Percentiles rank a stretch among this genome's conserved stretches.
Conservation (phyloP, 2,888 invertebrate species). For the Synergus laeviventris region DNA sequence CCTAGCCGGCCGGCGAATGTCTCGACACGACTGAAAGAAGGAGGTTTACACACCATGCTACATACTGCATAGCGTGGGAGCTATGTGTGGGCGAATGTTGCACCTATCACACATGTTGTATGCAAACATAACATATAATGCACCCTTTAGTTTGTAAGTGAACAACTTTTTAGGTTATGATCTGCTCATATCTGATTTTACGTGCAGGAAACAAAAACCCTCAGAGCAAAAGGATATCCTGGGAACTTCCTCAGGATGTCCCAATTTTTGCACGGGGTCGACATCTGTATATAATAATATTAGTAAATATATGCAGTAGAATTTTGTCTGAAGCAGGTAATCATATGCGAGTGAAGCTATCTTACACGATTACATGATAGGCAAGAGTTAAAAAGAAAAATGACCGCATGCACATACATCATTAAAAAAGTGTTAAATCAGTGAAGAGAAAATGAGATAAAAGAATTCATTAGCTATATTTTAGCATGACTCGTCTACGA, state of each 20-base stretch:
- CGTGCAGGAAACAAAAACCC: neutral
- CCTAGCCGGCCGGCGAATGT: neutral
- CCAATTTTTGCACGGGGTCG: too few relatives aligned
- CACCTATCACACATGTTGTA: neutral
- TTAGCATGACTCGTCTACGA: neutral
- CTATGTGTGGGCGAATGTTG: neutral
- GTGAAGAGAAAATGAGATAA: neutral
- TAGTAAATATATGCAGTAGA: too few relatives aligned
- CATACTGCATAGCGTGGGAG: neutral
- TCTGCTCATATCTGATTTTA: neutral
- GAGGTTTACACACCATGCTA: neutral
- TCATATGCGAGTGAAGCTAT: too few relatives aligned
- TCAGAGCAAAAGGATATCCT: too few relatives aligned
- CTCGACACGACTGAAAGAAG: neutral
- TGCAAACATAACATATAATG: too few relatives aligned
- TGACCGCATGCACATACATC: neutral
- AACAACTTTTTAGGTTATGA: neutral
- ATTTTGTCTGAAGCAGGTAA: too few relatives aligned
- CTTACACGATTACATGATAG: neutral
- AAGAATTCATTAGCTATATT: slow-evolving; percentile 22
- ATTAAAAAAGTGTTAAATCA: slow-evolving; percentile 2
- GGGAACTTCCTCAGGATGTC: too few relatives aligned
- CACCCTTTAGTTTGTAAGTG: neutral
- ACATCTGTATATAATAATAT: too few relatives aligned
- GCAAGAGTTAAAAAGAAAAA: neutral